Conservation (phyloP, 2,113 vertebrate genomes). For the Actenoides hombroni region DNA sequence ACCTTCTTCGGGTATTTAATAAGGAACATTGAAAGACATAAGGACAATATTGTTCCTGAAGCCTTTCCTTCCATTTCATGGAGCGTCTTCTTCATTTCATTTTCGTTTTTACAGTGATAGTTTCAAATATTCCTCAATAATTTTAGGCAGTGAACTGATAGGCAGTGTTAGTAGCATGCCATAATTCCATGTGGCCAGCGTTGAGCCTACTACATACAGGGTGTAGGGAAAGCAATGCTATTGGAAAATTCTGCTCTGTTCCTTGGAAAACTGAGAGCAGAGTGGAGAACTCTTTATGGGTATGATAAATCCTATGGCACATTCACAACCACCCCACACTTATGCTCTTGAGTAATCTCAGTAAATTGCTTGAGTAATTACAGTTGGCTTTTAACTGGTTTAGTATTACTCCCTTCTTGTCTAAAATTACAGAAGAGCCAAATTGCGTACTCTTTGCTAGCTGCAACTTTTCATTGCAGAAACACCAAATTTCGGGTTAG, state of each 20-base stretch:
- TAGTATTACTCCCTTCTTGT: not conserved
- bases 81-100: not conserved
- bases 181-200: not conserved
- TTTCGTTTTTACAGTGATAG: not conserved
- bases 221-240: not conserved
- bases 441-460: not conserved
- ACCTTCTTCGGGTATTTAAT: not conserved
- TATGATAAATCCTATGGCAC: not conserved
- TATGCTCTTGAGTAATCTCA: not conserved
- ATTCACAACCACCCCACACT: not conserved
- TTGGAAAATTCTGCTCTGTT: not conserved
- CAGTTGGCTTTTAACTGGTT: not conserved
- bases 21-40: not conserved
- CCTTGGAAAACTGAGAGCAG: not conserved
- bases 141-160: not conserved
- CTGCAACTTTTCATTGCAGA: not conserved
- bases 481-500: not conserved
- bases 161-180: not conserved
- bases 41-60: not conserved
- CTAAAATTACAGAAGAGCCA: constrained; percentile 3
- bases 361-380: not conserved
- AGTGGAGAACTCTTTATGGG: not conserved
- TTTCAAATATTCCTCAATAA: not conserved
- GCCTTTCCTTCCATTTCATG: not conserved
- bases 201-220: not conserved